These are phyloP conservation scores for Gallinago nigripennis DNA, from an alignment of 2,797 vertebrate genomes.

Conservation along the genomic window DNA sequence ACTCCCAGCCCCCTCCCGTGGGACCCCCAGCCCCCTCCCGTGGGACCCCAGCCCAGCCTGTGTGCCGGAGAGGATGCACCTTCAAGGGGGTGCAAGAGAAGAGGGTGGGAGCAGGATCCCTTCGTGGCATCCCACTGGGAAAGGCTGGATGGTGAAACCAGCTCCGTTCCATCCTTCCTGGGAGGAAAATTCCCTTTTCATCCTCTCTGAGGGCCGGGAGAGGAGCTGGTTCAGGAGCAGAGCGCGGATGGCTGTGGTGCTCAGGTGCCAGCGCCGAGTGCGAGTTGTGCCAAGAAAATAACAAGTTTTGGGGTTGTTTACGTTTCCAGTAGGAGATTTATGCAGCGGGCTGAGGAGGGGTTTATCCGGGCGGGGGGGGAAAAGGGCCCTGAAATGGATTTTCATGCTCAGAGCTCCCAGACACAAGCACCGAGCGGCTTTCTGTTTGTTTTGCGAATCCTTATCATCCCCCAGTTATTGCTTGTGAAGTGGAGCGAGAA, in stretches of 20 bases:
- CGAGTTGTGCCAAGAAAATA: conserved; percentile 65
- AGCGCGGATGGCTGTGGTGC: not conserved
- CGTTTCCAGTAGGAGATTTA: conserved; percentile 15
- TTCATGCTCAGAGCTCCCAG: conserved; percentile 71
- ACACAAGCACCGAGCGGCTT: conserved; percentile 48
- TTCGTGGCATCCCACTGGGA: not conserved
- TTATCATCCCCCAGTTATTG: conserved; percentile 65
- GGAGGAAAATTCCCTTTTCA: not conserved
- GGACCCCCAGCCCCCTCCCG: fast-evolving
- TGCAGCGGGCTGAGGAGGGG: not conserved
- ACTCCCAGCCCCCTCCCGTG: too few relatives aligned
- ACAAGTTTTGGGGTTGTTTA: conserved; percentile 48
- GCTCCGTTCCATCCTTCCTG: fast-evolving
- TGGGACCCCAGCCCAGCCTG: not conserved
- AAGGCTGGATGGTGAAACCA: fast-evolving
- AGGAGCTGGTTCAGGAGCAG: not conserved
- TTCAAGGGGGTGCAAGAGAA: fast-evolving
- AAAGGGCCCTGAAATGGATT: conserved; percentile 71
- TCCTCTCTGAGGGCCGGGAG: not conserved
- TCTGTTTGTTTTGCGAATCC: conserved; percentile 75
- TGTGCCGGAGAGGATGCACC: fast-evolving
- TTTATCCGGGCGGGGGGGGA: conserved; percentile 54
- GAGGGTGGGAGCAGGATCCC: fast-evolving
- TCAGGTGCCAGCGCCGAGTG: conserved; percentile 18
- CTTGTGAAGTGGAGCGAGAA: conserved; percentile 66